Evolutionary conservation across 2,113 vertebrate genomes (phyloP), one percentile per base, ranked within the genome.

Genomic region (Stictonetta naevosa): DNA sequence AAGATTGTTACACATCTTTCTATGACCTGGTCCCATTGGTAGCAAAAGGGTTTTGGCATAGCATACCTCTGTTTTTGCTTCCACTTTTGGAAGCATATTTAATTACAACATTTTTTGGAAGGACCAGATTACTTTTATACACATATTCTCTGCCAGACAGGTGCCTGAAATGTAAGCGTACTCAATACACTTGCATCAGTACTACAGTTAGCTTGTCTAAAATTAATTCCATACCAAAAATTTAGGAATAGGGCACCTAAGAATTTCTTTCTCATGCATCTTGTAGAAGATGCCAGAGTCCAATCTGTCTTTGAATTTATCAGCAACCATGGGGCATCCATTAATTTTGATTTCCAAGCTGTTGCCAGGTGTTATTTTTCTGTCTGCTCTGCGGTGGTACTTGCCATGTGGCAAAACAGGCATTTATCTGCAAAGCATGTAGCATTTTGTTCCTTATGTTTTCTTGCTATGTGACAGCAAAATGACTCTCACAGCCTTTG

Each of bases 321-420:
- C 52, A 86, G 40, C 63, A 81, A 59, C 53, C 38, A 81, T 29
- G 5, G 46, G 23, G 23, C 31, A 82, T 52, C 58, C 42, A 64
- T 86, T 67, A 76, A 34, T 90, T 88, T 75, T 81, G 69, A 68
- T 79, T 71, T 16, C 8, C 52, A 82, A 48, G 31, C 18, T 52
- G 55, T 72, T 82, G 33, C 25, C 81, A 68, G 13, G 60, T 89
- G 52, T 91, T 88, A 34, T 84, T 92, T 86, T 90, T 25, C 36
- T 74, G 56, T 60, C 48, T 92, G 48, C 50, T 84, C 77, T 95
- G 56, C n/a, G 68, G 34, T 68, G 26, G 22, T 68, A 42, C 42
- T 34, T 88, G 52, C 19, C 22, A 23, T 34, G 64, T 56, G 56
- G 15, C 62, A 91, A 91, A 95, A 4, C 20, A 71, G 17, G 13